Conservation (phyloP, 1,140 invertebrate genomes). For the Drosophila bocki region DNA sequence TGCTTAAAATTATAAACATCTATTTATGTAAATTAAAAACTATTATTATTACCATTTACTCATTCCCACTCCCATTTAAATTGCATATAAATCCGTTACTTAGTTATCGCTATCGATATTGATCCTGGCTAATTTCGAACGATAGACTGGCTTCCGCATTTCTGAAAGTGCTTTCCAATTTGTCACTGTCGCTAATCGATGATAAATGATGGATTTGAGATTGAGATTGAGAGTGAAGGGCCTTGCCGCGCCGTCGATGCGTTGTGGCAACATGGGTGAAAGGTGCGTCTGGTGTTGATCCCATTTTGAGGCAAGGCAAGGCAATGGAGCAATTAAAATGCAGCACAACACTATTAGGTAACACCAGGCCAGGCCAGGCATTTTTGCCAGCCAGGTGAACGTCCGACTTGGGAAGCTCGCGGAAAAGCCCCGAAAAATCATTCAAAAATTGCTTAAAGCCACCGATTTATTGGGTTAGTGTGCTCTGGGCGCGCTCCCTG, state of each 20-base stretch:
- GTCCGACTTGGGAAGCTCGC: conserved; percentile 30
- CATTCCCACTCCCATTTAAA: not conserved
- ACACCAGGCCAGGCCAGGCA: conserved; percentile 10
- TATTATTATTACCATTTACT: no score
- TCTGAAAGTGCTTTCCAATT: not conserved
- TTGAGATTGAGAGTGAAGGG: conserved; percentile 9
- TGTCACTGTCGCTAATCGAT: conserved; percentile 14
- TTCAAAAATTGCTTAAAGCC: conserved; percentile 11
- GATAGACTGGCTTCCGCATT: conserved; percentile 5
- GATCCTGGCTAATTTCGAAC: not conserved
- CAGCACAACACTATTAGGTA: conserved; percentile 31
- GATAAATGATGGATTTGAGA: conserved; percentile 9
- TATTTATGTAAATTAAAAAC: no score
- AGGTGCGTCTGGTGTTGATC: conserved; percentile 30
- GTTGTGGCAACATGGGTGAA: conserved; percentile 29
- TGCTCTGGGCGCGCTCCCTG: conserved; percentile 24
- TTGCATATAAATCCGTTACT: not conserved
- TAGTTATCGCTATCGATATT: not conserved
- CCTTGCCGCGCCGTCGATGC: not conserved
- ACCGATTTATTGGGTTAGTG: conserved; percentile 50
- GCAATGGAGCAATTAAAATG: conserved; percentile 37
- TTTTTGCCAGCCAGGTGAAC: conserved; percentile 24
- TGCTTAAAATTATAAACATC: no score
- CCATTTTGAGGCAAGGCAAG: conserved; percentile 19
- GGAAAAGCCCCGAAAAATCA: conserved; percentile 31